phyloP scores from a whole-genome alignment of 2,797 vertebrate species.

The Sebastes alutus region DNA sequence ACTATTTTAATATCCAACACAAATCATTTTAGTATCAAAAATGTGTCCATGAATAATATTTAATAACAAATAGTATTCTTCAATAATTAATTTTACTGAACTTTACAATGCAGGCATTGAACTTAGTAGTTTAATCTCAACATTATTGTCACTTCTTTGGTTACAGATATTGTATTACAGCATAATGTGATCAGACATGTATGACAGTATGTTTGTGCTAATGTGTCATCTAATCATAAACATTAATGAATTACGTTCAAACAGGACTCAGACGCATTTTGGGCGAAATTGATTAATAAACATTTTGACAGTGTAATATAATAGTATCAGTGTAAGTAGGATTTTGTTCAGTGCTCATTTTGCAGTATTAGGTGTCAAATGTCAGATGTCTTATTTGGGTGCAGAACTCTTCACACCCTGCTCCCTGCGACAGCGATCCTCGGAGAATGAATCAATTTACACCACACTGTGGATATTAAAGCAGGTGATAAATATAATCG shows the following conservation, averaged over 20 bases:
- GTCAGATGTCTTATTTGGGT: slow-evolving; percentile 42
- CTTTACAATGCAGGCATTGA: neutral
- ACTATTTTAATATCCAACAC: neutral
- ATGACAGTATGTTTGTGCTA: neutral
- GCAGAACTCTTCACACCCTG: slow-evolving; percentile 56
- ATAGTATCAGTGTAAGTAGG: neutral
- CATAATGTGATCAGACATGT: slow-evolving; percentile 6
- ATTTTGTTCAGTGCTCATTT: neutral
- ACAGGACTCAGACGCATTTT: neutral
- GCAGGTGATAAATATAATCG: slow-evolving; percentile 86
- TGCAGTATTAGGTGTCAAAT: slow-evolving; percentile 21
- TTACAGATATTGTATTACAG: neutral
- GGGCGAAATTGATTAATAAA: neutral
- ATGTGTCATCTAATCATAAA: slow-evolving; percentile 14
- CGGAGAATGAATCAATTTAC: slow-evolving; percentile 81
- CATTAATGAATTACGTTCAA: neutral
- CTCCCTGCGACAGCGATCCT: slow-evolving; percentile 62
- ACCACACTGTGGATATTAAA: slow-evolving; percentile 79
- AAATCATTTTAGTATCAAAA: neutral
- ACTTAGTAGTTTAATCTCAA: neutral
- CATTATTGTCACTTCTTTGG: neutral
- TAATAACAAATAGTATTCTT: neutral
- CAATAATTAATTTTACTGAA: neutral
- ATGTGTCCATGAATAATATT: neutral
- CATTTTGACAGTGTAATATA: neutral